Percentiles rank a stretch among this genome's conserved stretches.
Conservation (phyloP, 2,113 vertebrate species). For the Anhinga rufa region DNA sequence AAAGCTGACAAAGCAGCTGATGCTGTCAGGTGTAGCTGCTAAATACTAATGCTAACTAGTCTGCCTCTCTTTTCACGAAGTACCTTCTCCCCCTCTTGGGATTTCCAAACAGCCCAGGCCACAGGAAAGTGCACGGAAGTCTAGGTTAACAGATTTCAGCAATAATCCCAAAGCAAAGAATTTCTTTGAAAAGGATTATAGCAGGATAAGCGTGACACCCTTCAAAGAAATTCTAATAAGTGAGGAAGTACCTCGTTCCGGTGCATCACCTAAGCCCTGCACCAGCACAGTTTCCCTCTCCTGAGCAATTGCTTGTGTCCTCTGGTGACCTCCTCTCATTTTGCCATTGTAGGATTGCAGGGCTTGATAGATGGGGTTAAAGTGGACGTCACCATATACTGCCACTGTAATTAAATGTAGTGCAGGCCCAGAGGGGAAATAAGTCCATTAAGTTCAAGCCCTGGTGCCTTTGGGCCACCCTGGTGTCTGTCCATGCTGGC, state of each 20-base stretch:
- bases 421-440: not conserved
- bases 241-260: not conserved
- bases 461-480: not conserved
- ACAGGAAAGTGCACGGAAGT: not conserved
- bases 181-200: not conserved
- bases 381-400: accelerated
- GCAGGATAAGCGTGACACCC: not conserved
- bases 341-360: not conserved
- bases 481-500: not conserved
- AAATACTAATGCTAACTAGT: accelerated
- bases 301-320: not conserved
- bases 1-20: not conserved
- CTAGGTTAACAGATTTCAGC: not conserved
- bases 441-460: not conserved
- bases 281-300: not conserved
- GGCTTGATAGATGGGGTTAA: not conserved
- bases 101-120: not conserved
- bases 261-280: not conserved
- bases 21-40: not conserved
- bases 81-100: not conserved
- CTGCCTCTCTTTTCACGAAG: not conserved
- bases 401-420: not conserved
- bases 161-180: not conserved
- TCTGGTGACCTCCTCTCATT: not conserved
- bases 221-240: not conserved